Conservation (phyloP, 2,888 invertebrate genomes). For the Caenorhabditis sulstoni region DNA sequence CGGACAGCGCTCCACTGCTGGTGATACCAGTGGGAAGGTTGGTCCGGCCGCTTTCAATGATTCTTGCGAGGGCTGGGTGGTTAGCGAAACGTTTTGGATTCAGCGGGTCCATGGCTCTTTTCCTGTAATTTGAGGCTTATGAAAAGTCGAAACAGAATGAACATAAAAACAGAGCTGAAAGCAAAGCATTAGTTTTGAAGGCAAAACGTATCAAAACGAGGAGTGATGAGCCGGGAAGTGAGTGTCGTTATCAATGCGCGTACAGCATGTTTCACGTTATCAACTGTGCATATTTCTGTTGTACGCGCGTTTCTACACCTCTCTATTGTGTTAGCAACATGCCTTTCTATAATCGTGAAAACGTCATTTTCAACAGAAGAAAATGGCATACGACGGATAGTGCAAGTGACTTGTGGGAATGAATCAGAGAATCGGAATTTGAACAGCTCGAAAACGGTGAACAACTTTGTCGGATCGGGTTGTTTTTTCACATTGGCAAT, state of each 20-base stretch:
- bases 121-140: too few species aligned
- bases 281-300: slow-evolving; percentile 10
- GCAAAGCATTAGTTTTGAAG: neutral
- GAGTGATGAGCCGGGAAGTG: neutral
- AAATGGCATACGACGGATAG: too few species aligned
- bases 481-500: too few species aligned
- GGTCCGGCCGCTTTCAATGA: slow-evolving; percentile 40
- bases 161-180: neutral
- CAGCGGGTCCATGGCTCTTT: slow-evolving; percentile 13
- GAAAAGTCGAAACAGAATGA: too few species aligned
- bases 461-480: too few species aligned
- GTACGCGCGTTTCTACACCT: slow-evolving; percentile 6
- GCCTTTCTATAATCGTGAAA: too few species aligned
- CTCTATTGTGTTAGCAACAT: too few species aligned
- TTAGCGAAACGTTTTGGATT: slow-evolving; percentile 24
- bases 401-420: too few species aligned
- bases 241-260: too few species aligned
- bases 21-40: slow-evolving; percentile 42
- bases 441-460: too few species aligned
- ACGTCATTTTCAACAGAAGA: neutral
- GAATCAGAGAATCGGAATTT: too few species aligned
- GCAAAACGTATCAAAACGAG: slow-evolving; percentile 14
- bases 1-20: slow-evolving; percentile 32
- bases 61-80: slow-evolving; percentile 31
- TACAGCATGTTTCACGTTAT: slow-evolving; percentile 5